Conservation (phyloP, 30 jellyfish, hydroid and myxozoan genomes). For the Aurelia coerulea region DNA sequence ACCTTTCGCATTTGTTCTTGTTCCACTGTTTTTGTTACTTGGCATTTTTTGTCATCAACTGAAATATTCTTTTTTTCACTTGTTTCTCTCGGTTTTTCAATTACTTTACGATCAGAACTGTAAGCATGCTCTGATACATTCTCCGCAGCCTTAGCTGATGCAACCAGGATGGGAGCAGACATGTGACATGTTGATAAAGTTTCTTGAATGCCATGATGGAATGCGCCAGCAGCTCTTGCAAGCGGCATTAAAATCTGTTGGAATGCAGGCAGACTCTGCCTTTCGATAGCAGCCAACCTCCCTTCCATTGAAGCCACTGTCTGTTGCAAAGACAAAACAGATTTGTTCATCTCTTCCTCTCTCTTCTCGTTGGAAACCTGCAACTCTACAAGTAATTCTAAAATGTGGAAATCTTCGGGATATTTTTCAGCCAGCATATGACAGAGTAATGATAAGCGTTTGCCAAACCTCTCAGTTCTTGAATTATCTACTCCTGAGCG, state of each 20-base stretch:
- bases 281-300: slow-evolving; percentile 42
- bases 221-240: slow-evolving; percentile 48
- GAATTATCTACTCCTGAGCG: background rate
- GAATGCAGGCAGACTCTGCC: slow-evolving; percentile 46
- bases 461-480: slow-evolving; percentile 59
- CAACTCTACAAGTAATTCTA: slow-evolving; percentile 82
- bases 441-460: slow-evolving; percentile 67
- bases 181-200: slow-evolving; percentile 9
- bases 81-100: too few species aligned
- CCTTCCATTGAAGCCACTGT: slow-evolving; percentile 49
- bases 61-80: too few species aligned
- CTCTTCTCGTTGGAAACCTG: slow-evolving; percentile 87
- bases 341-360: slow-evolving; percentile 60
- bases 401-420: slow-evolving; percentile 89
- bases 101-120: too few species aligned
- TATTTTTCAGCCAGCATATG: slow-evolving; percentile 79
- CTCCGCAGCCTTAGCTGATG: background rate
- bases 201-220: slow-evolving; percentile 32
- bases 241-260: slow-evolving; percentile 37
- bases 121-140: background rate
- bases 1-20: too few species aligned
- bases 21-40: too few species aligned
- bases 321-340: slow-evolving; percentile 38
- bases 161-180: too few species aligned
- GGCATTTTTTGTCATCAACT: too few species aligned